Evolutionary conservation across 2,888 invertebrate species (phyloP).

Genomic region (Tinea pellionella): DNA sequence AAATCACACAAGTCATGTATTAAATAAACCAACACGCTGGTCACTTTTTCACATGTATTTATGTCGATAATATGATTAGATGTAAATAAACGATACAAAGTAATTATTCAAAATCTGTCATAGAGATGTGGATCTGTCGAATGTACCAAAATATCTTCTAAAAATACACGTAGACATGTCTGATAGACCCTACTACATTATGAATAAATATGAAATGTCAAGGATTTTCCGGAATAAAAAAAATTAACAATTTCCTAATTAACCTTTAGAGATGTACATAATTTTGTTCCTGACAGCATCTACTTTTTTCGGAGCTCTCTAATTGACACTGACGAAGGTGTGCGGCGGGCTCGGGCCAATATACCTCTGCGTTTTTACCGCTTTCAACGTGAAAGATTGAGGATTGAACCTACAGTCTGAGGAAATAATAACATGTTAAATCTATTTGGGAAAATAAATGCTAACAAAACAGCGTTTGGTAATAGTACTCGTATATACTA

Average conservation of each 20-base stretch:
- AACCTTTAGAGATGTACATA: conserved; percentile 13
- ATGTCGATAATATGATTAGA: no score
- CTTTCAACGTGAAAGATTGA: neutral
- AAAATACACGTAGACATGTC: neutral
- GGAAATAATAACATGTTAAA: conserved; percentile 18
- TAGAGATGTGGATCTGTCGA: neutral
- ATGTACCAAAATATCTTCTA: neutral
- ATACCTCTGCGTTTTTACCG: conserved; percentile 2
- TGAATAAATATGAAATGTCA: conserved; percentile 7
- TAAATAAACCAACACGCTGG: neutral
- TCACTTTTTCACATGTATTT: no score
- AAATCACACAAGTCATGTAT: conserved; percentile 11
- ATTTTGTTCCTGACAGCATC: conserved; percentile 16
- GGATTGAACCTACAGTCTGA: neutral
- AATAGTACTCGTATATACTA: no score
- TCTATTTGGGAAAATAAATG: neutral
- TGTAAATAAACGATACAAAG: no score
- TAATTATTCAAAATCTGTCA: neutral
- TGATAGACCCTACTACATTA: conserved; percentile 2
- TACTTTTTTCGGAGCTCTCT: conserved; percentile 24
- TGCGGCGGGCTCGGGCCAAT: conserved; percentile 16
- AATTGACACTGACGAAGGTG: conserved; percentile 61
- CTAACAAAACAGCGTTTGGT: neutral
- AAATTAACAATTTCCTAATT: conserved; percentile 13
- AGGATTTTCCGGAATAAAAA: neutral